Conservation (phyloP, 2,113 vertebrate genomes). For the Oreochromis tanganicae region DNA sequence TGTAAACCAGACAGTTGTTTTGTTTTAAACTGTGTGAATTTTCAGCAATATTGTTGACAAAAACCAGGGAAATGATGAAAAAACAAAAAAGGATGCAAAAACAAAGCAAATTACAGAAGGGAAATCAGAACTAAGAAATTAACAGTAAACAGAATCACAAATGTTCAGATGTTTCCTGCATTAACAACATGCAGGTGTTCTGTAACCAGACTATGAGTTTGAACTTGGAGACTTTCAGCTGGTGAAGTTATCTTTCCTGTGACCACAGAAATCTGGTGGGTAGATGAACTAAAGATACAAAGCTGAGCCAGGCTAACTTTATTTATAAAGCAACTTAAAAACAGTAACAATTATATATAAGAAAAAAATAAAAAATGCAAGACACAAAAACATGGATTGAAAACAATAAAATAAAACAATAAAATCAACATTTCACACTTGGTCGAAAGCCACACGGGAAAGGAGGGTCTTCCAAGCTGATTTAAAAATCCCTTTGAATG, state of each 20-base stretch:
- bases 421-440: neutral
- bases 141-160: neutral
- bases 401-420: neutral
- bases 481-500: neutral
- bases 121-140: neutral
- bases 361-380: neutral
- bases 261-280: neutral
- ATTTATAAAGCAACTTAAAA: fast-evolving
- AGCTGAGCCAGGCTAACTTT: fast-evolving
- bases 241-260: neutral
- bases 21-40: fast-evolving
- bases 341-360: fast-evolving
- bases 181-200: fast-evolving
- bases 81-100: fast-evolving
- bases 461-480: fast-evolving
- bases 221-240: neutral
- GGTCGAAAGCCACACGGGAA: neutral
- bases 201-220: fast-evolving
- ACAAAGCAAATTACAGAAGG: neutral
- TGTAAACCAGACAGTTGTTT: neutral
- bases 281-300: neutral
- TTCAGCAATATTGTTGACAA: neutral
- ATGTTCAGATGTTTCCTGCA: neutral
- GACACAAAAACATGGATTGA: neutral
- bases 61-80: neutral